Base-by-base conservation (phyloP, 2,888 invertebrate genomes). In the Coelopa pilipes region DNA sequence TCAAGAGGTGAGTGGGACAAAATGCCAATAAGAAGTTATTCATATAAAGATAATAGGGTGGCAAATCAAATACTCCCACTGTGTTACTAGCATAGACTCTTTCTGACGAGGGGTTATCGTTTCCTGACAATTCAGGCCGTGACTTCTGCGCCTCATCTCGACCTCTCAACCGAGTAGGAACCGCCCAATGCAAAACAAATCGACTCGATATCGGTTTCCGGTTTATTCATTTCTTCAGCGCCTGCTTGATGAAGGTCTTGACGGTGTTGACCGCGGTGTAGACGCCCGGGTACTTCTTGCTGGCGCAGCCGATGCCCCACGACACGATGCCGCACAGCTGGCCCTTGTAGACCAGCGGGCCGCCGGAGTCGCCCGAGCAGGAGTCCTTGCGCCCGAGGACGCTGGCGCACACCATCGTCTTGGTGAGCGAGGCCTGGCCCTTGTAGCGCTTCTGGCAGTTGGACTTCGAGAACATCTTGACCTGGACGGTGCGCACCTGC, bases 221-320 rank as follows among this genome's bases (percentile, higher is more conserved):
- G 4, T 34, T 34, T 7, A 34, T 34, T 34, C 34, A 34, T 34
- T 34, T 34, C 34, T 34, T 34, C 34, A 34, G 34, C 34, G 34
- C 34, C 34, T 34, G 34, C 7, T 34, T 34, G 34, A 79, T 78
- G 69, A 79, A 79, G 47, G 68, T 59, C 47, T 80, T 75, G n/a
- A 84, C 80, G 59, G 46, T 74, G 75, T 79, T 80, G 60, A 60
- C 60, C 21, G 19, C 34, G 17, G 60, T 17, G 7, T 60, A 60
- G 24, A 60, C 60, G 24, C 60, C 60, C 19, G 60, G 60, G 24
- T 34, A 60, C 7, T 1, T 24, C 19, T 19, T 13, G 34, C 34
- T n/a, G 10, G 62, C 62, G 34, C 62, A 62, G n/a, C 34, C 34
- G n/a, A n/a, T 3, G 9, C 62, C 62, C 62, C 62, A 62, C 24